Evolutionary conservation across 1,140 invertebrate species (phyloP), one percentile per base, ranked within the genome.

Genomic region (Drosophila kurseongensis): DNA sequence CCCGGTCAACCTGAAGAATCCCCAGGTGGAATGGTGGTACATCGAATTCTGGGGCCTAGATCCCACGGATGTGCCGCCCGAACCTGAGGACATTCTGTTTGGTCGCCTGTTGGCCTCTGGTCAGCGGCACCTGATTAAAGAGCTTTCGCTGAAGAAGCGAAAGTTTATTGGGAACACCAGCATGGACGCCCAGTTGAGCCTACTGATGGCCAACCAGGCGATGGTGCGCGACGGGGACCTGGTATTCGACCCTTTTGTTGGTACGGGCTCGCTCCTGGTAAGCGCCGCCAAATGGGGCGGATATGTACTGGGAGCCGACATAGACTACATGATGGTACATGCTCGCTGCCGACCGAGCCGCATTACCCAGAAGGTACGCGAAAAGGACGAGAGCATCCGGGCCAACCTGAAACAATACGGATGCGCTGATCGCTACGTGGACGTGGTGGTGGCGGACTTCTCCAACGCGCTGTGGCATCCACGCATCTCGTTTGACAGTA

Each of bases 121-220:
- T 3, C 95, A 97, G 91, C 94, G 98, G 65, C 94, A 96, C 72
- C 93, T 96, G 23, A 96, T 98, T 38, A 93, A 95, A 71, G 94
- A 95, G 61, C 95, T 97, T 50, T 97, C 97, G 1, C 91, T 99
- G 27, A 98, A 98, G 93, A 96, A 95, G 32, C 94, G 98, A 18
- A 97, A 97, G 93, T 99, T 98, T 92, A 99, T 99, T 90, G 98
- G 98, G 6, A 99, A 99, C 91, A 99, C 98, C 0, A 98, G 96
- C 82, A 99, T 99, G 98, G 98, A 99, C 93, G 96, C 98, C 0
- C 96, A 97, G 75, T 93, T 99, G 1, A 96, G 98, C 4, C 92
- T 99, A 16, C 93, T 99, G 27, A 99, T 99, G 98, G 96, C 97
- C 0, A 99, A 99, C 93, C 96, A 99, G 92, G 98, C 96, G 1